Percentiles rank a stretch among this genome's conserved stretches.
Evolutionary conservation across 2,113 vertebrate species (phyloP).

Genomic region (Crocuta crocuta): DNA sequence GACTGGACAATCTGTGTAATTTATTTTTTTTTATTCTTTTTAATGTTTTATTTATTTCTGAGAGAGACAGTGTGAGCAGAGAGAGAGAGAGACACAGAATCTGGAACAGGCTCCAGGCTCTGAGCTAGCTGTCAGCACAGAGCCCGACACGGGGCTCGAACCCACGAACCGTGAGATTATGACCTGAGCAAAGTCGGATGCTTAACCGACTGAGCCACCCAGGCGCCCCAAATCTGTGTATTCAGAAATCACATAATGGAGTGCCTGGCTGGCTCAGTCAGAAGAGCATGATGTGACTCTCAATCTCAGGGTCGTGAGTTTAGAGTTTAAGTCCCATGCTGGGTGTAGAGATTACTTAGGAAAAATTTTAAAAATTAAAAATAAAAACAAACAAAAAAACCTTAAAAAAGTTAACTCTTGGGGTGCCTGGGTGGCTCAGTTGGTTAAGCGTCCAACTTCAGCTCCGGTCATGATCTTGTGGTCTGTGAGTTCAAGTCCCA

Average conservation of each 20-base stretch:
- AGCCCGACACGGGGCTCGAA: no score
- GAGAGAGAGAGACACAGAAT: no score
- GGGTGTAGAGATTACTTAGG: background rate
- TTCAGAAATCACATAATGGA: background rate
- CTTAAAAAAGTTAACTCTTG: background rate
- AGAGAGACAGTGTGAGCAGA: no score
- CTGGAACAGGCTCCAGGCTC: no score
- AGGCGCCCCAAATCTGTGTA: no score
- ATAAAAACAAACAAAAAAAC: background rate
- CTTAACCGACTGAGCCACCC: no score
- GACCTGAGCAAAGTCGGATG: no score
- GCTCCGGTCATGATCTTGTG: background rate
- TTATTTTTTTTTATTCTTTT: background rate
- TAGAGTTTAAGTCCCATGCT: background rate
- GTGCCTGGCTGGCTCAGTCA: background rate
- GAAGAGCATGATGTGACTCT: background rate
- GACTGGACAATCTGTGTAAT: background rate
- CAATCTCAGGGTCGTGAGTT: background rate
- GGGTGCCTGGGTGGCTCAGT: background rate
- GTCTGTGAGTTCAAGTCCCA: background rate
- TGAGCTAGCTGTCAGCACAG: no score
- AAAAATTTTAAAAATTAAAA: background rate
- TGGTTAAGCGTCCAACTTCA: background rate
- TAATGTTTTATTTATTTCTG: no score
- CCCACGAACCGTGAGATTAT: no score